Base-by-base conservation (phyloP, 2,888 invertebrate genomes). In the Apotomis turbidana region DNA sequence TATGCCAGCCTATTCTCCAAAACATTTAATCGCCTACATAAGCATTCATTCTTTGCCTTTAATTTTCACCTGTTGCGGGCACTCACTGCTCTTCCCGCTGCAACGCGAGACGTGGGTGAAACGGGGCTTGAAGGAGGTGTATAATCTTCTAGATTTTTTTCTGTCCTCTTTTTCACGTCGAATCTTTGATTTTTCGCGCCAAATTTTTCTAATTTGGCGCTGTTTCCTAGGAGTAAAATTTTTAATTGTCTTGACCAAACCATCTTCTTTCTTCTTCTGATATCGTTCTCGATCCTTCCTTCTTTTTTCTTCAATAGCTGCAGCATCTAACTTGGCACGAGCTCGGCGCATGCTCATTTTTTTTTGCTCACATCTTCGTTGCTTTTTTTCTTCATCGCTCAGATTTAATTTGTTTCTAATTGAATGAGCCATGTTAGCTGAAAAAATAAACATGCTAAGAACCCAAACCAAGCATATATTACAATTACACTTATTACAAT, bases 151-250 rank as follows among this genome's bases (percentile, higher is more conserved):
- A 55, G 6, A 9, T 9, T 62, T 12, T 62, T 12, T n/a, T 63
- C 49, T 49, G 9, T 6, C 41, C 6, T 6, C 9, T 49, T 49
- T 60, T 46, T 62, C 51, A 62, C 62, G 62, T 6, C 62, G 36
- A 27, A 38, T 62, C 51, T 62, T 51, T 0, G 52, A 52, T 52
- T 13, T 51, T 51, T 63, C 63, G n/a, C 63, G 12, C 63, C 63
- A 63, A 1, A 13, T 38, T 52, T 63, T 52, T 8, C 62, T 38
- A 12, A 52, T 38, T 9, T 62, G 5, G n/a, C n/a, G 55, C 5
- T 55, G 64, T 5, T 55, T 27, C 27, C 15, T 55, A 2, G 64
- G 64, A 3, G 64, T 55, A 44, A 12, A 46, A 9, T 66, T 27
- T 15, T 13, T 27, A 3, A 66, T 66, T 5, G 15, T 27, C 55